Base-by-base conservation (phyloP, 1,140 invertebrate species). In the Trichonephila clavata region DNA sequence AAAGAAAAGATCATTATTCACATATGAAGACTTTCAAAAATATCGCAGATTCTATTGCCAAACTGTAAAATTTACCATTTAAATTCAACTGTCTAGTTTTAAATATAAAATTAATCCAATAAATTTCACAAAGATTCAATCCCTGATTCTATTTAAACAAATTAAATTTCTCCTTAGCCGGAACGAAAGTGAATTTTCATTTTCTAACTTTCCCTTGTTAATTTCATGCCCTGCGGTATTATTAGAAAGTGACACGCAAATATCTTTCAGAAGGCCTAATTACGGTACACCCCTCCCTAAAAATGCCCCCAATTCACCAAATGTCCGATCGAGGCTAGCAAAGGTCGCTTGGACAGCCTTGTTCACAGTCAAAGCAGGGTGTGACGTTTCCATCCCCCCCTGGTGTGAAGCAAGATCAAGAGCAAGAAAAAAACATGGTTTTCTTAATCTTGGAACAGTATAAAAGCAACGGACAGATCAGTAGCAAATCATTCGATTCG, bases 401-500 rank as follows among this genome's bases (percentile, higher is more conserved):
- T 71, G 68, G 10, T 71, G 68, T 71, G 68, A 77, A 77, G 63
- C 39, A 71, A 88, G 86, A 88, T 88, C 86, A 71, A 71, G 86
- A 88, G 32, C 86, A 57, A 21, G 1, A 88, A 88, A 50, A 8
- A 68, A 77, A 32, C 24, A 18, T 32, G 20, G 20, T 61, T 27
- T 5, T 77, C 68, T 16, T 14, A 4, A 24, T 77, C 16, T 71
- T 2, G n/a, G n/a, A 57, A 24, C n/a, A 10, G 32, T 88, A 88
- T 88, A 88, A 88, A 61, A 88, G 63, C 86, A 57, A 13, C 63
- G 21, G 59, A 43, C 7, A 14, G 18, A 13, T 71, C 63, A 5
- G 1, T n/a, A n/a, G 39, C 68, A 88, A 88, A 88, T 65, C 86
- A 88, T 88, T 88, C 86, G 39, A 65, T 88, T 71, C 61, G 16